Evolutionary conservation across 2,888 invertebrate genomes (phyloP), one percentile per base, ranked within the genome.

Genomic region (Troglohyphantes excavatus): DNA sequence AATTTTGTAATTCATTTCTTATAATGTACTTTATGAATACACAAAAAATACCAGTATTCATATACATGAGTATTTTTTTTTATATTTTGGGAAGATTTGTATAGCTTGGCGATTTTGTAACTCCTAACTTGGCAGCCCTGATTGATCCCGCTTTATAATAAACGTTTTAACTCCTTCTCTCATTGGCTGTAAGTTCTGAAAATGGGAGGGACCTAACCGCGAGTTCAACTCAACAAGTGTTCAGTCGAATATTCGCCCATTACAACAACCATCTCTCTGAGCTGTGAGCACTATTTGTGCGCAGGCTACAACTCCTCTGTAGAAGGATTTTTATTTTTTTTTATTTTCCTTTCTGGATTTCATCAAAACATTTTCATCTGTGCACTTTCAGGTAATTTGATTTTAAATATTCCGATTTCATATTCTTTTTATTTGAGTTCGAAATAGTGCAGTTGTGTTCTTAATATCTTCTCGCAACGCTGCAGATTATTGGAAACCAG

Each of bases 151-250:
- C 39, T 39, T 39, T 39, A 73, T 11, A 53, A 61, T 76, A 72
- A 81, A 33, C 19, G 26, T n/a, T 70, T 53, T 23, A 59, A 53
- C 70, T n/a, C 39, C 59, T n/a, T 17, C 39, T 72, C 59, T 23
- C 19, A 82, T 82, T 82, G 82, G 82, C 21, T 61, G 19, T 27
- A 82, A 82, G 82, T 82, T 82, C 5, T 2, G 26, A 59, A 53
- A 21, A n/a, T 39, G 72, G 82, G 81, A 46, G 72, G 68, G n/a
- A 59, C 19, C 61, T 29, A 72, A n/a, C 17, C 19, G 29, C 39
- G 70, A 82, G 82, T 82, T 82, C 82, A 82, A 82, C 82, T 82
- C 82, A 82, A 82, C 82, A 82, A 82, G 82, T 82, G 82, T 82
- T 70, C 39, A 26, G 59, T 21, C 26, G 61, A 59, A 70, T 59